Conservation (phyloP, 2,888 invertebrate species). For the Sialis fuliginosa region DNA sequence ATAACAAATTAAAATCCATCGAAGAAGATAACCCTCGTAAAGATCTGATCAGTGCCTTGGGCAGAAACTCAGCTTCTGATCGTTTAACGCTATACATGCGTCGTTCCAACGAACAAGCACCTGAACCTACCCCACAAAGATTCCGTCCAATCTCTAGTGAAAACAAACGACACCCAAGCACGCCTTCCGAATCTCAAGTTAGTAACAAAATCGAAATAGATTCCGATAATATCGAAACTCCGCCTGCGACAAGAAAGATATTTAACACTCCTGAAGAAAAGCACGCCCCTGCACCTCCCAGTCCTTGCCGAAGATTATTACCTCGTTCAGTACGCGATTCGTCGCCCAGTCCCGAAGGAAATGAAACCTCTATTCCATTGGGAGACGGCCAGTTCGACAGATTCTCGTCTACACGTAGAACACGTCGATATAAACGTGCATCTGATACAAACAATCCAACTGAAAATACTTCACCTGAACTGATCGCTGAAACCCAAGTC, state of each 20-base stretch:
- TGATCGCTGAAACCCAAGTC: slow-evolving; percentile 33
- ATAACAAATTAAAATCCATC: slow-evolving; percentile 30
- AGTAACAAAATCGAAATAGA: slow-evolving; percentile 67
- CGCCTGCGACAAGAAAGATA: slow-evolving; percentile 57
- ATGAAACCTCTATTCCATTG: slow-evolving; percentile 30
- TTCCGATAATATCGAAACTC: slow-evolving; percentile 81
- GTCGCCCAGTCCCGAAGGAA: slow-evolving; percentile 19
- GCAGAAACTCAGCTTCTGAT: slow-evolving; percentile 30
- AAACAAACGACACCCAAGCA: neutral
- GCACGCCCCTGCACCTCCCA: slow-evolving; percentile 24
- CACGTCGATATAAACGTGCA: slow-evolving; percentile 57
- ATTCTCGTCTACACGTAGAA: slow-evolving; percentile 64
- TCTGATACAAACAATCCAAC: slow-evolving; percentile 38
- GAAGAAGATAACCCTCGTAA: slow-evolving; percentile 34
- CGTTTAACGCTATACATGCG: slow-evolving; percentile 39
- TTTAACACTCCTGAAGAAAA: slow-evolving; percentile 45
- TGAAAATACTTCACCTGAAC: slow-evolving; percentile 23
- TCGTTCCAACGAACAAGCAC: slow-evolving; percentile 22
- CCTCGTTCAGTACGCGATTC: slow-evolving; percentile 14
- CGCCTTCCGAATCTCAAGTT: slow-evolving; percentile 14
- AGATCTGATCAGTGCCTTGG: slow-evolving; percentile 35
- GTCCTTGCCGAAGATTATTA: slow-evolving; percentile 36
- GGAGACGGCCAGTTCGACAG: slow-evolving; percentile 72
- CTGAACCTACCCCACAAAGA: neutral
- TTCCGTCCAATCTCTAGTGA: neutral